Base-by-base conservation (phyloP, 1,140 invertebrate species). In the Lordiphosa clarofinis region DNA sequence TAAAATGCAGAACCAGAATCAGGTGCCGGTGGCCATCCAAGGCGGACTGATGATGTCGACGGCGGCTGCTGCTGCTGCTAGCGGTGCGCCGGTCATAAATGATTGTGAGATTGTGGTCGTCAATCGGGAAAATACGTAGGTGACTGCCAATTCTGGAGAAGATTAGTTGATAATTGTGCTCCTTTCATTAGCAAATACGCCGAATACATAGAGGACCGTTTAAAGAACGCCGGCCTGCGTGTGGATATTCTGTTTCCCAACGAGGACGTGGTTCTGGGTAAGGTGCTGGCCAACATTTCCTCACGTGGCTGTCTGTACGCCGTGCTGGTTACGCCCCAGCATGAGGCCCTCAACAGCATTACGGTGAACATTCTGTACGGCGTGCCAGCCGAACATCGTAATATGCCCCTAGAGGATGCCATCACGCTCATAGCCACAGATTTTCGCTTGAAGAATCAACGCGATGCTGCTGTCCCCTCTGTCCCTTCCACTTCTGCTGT, bases 361-460 rank as follows among this genome's bases (percentile, higher is more conserved):
- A 98, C 96, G 11, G 89, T 99, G 1, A 97, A 97, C 74, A 96
- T 98, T 62, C 90, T 98, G 12, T 95, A 97, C 90, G 96, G 96
- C 11, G 90, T 94, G 73, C 95, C 96, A 64, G 65, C 90, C 94
- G 97, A 98, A 87, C 96, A 98, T 86, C 92, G 96, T 64, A 97
- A 98, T 89, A 98, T 98, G 95, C 96, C 96, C 0, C 76, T 97
- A n/a, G 95, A 97, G 49, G 96, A 97, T 89, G 96, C 96, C 1
- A 91, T 98, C 53, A 91, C 91, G 56, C 90, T 98, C 37, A 91
- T 98, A 31, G 91, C 91, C 13, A 91, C 94, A 12, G 96, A 96
- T 89, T 97, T 96, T 89, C 92, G 93, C 48, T 92, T 92, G 49
- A 95, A 96, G 87, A 93, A 95, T 78, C 54, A 73, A n/a, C 71